These are phyloP conservation scores for Clitarchus hookeri DNA, from an alignment of 2,888 invertebrate genomes.

Conservation along the genomic window DNA sequence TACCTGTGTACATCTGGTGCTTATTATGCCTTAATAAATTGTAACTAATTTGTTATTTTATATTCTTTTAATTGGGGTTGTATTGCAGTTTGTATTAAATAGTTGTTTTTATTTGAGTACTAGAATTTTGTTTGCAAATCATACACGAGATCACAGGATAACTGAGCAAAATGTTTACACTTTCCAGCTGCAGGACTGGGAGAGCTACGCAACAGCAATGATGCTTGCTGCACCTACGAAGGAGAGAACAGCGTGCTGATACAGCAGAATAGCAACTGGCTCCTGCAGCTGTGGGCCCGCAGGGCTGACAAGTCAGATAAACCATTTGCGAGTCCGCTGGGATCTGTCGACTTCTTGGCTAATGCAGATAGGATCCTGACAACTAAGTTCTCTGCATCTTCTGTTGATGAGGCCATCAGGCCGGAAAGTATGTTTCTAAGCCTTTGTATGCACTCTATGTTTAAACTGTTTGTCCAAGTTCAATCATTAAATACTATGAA, in stretches of 20 bases:
- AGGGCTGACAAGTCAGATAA: conserved; percentile 47
- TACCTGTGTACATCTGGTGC: too few relatives aligned
- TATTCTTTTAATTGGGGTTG: too few relatives aligned
- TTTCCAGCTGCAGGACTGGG: conserved; percentile 71
- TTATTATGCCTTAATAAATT: too few relatives aligned
- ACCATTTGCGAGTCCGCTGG: conserved; percentile 63
- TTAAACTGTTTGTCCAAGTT: too few relatives aligned
- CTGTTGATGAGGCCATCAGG: conserved; percentile 57
- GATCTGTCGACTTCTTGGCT: conserved; percentile 67
- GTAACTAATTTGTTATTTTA: too few relatives aligned
- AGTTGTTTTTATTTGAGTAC: too few relatives aligned
- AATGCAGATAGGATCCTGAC: conserved; percentile 60
- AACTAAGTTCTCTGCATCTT: conserved; percentile 59
- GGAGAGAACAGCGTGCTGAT: conserved; percentile 89
- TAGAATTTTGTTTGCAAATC: too few relatives aligned
- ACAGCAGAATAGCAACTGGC: conserved; percentile 87
- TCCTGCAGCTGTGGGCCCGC: conserved; percentile 65
- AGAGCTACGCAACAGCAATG: conserved; percentile 76
- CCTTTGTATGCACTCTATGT: too few relatives aligned
- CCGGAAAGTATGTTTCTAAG: conserved; percentile 58
- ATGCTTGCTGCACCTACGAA: conserved; percentile 88
- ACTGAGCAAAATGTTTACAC: too few relatives aligned
- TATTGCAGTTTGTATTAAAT: too few relatives aligned
- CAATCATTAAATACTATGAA: too few relatives aligned
- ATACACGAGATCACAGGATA: too few relatives aligned